Evolutionary conservation across 2,888 invertebrate species (phyloP).

Genomic region (Lasioglossum malachurum): DNA sequence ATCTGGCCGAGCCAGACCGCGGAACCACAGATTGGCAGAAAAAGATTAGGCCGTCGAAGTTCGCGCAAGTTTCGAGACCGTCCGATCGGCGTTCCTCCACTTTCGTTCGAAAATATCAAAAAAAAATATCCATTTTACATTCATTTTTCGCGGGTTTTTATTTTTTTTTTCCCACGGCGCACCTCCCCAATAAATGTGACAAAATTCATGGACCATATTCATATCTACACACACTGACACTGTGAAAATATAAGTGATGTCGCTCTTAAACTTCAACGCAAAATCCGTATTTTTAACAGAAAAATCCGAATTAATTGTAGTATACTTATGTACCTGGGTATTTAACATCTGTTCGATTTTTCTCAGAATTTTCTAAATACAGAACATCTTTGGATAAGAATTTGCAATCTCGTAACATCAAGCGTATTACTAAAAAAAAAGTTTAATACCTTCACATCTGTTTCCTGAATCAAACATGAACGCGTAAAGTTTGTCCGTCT

Average conservation of each 20-base stretch:
- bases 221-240: neutral
- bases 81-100: neutral
- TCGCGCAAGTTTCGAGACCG: neutral
- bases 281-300: neutral
- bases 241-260: neutral
- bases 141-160: neutral
- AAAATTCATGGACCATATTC: neutral
- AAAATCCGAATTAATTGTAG: neutral
- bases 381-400: too few species aligned
- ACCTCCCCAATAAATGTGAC: neutral
- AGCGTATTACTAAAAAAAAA: too few species aligned
- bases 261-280: neutral
- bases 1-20: neutral
- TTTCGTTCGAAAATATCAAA: neutral
- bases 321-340: neutral
- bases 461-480: neutral
- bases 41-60: constrained; percentile 26
- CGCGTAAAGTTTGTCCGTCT: neutral
- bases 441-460: neutral
- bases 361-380: neutral
- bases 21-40: constrained; percentile 14
- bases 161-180: neutral
- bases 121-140: neutral
- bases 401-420: too few species aligned
- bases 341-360: neutral